Evolutionary conservation across 2,797 vertebrate genomes (phyloP).

Genomic region (Melanotaenia maccullochi): DNA sequence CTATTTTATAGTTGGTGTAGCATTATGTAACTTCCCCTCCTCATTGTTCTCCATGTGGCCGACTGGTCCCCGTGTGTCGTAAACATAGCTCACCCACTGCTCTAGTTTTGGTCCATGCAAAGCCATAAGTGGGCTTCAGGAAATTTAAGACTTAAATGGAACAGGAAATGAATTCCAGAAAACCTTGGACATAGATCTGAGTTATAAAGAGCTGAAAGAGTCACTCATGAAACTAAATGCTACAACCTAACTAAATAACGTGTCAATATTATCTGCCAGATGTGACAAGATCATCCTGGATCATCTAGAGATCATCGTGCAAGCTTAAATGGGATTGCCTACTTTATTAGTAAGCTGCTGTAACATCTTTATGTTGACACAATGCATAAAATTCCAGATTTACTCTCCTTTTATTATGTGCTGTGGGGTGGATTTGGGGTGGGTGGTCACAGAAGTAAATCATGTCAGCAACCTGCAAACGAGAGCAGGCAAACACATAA

Average conservation of each 20-base stretch:
- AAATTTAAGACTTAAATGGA: constrained; percentile 67
- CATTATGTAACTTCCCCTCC: constrained; percentile 37
- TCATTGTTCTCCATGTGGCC: constrained; percentile 18
- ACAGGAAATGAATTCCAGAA: constrained; percentile 63
- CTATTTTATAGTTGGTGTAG: constrained; percentile 26
- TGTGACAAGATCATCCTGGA: neutral
- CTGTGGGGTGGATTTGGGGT: constrained; percentile 12
- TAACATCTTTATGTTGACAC: constrained; percentile 17
- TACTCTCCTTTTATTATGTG: constrained; percentile 22
- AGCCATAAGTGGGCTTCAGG: constrained; percentile 48
- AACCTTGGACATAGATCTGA: constrained; percentile 32
- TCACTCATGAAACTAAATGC: neutral
- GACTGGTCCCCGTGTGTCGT: constrained; percentile 18
- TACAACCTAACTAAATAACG: neutral
- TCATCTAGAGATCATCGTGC: neutral
- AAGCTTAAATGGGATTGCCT: neutral
- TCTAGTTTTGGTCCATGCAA: constrained; percentile 30
- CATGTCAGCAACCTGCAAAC: constrained; percentile 10
- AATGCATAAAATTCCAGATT: constrained; percentile 20
- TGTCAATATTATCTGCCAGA: neutral
- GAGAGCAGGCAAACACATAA: constrained; percentile 12
- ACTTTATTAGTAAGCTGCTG: neutral
- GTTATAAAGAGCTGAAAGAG: neutral
- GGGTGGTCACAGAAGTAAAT: constrained; percentile 17
- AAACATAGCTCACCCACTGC: constrained; percentile 55